phyloP scores from a whole-genome alignment of 2,888 invertebrate species.

The Chrysomela aeneicollis region DNA sequence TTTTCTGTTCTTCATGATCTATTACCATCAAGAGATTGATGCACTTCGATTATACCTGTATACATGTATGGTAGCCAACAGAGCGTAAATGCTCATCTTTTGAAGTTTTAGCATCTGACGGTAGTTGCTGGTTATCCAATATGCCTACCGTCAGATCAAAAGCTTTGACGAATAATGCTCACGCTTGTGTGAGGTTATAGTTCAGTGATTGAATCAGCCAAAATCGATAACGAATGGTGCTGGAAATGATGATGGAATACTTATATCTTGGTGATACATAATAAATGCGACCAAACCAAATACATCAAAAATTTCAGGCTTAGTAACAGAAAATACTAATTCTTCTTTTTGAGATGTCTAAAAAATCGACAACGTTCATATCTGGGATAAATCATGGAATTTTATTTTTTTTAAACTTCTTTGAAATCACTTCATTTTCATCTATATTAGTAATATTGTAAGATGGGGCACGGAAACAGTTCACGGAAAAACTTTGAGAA shows the following conservation, averaged over 20 bases:
- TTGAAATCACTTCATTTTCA: too few relatives aligned
- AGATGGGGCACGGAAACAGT: too few relatives aligned
- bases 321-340: too few relatives aligned
- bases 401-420: too few relatives aligned
- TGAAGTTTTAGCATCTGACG: constrained; percentile 50
- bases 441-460: too few relatives aligned
- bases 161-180: constrained; percentile 37
- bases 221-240: constrained; percentile 9
- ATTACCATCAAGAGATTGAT: constrained; percentile 45
- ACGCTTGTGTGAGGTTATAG: constrained; percentile 36
- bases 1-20: constrained; percentile 28
- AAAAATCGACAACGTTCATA: too few relatives aligned
- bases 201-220: constrained; percentile 34
- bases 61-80: neutral
- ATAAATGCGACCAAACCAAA: too few relatives aligned
- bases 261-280: too few relatives aligned
- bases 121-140: constrained; percentile 22
- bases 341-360: too few relatives aligned
- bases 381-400: too few relatives aligned
- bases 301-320: too few relatives aligned
- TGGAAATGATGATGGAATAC: neutral
- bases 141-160: constrained; percentile 39
- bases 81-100: neutral
- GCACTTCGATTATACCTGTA: constrained; percentile 13
- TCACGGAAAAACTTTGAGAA: too few relatives aligned